Conservation (phyloP, 1,140 invertebrate species). For the Thaumetopoea pityocampa region DNA sequence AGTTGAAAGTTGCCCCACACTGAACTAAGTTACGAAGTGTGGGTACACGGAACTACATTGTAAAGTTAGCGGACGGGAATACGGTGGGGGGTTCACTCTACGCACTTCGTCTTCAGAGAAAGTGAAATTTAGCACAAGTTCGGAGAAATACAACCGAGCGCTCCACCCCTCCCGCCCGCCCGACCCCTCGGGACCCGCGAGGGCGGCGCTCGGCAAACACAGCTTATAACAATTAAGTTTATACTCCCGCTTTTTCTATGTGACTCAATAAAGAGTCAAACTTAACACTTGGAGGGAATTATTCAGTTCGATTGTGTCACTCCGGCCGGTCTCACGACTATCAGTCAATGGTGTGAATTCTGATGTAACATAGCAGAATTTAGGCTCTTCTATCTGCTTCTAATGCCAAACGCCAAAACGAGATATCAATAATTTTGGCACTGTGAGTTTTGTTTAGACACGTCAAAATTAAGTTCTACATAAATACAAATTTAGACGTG, state of each 20-base stretch:
- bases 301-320: conserved; percentile 1
- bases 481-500: no score
- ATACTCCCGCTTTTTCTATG: conserved; percentile 64
- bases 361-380: no score
- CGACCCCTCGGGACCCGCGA: conserved; percentile 35
- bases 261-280: conserved; percentile 37
- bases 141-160: conserved; percentile 69
- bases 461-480: no score
- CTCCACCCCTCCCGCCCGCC: conserved; percentile 38
- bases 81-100: conserved; percentile 62
- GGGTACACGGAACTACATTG: conserved; percentile 42
- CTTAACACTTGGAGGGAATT: conserved; percentile 22
- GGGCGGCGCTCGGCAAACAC: conserved; percentile 54
- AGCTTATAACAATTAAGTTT: conserved; percentile 74
- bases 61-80: conserved; percentile 46
- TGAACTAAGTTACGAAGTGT: no score
- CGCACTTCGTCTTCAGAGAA: conserved; percentile 72
- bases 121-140: conserved; percentile 75
- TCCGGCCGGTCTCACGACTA: neutral
- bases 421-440: no score
- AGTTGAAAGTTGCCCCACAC: no score
- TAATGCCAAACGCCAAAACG: no score
- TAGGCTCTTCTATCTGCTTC: no score
- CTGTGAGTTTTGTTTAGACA: no score
- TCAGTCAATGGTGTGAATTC: no score